These are phyloP conservation scores for Castor canadensis DNA, from an alignment of 2,113 vertebrate species.

Conservation along the genomic window DNA sequence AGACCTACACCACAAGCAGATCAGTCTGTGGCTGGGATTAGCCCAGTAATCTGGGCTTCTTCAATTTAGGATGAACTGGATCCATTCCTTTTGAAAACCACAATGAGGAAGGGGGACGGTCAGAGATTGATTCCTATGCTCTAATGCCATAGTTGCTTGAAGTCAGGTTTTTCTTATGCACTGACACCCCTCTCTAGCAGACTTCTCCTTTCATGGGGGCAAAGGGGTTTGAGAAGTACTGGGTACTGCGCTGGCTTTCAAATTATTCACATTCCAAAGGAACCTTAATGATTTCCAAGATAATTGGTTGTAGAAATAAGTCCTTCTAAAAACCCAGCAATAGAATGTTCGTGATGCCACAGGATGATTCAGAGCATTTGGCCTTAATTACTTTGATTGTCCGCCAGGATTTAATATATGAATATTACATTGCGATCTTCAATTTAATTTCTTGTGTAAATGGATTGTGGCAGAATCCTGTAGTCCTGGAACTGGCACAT, in stretches of 20 bases:
- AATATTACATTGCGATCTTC: slow-evolving; percentile 80
- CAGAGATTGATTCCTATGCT: not conserved
- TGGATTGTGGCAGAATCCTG: slow-evolving; percentile 79
- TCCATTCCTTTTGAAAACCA: not conserved
- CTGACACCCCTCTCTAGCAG: not conserved
- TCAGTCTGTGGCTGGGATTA: slow-evolving; percentile 5
- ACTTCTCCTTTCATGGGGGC: slow-evolving; percentile 33
- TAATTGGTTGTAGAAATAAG: slow-evolving; percentile 76
- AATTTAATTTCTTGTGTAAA: slow-evolving; percentile 83
- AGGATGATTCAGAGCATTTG: slow-evolving; percentile 80
- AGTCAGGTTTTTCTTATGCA: slow-evolving; percentile 33
- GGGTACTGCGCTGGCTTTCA: slow-evolving; percentile 49
- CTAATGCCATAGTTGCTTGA: not conserved
- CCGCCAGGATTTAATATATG: slow-evolving; percentile 81
- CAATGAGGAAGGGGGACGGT: not conserved
- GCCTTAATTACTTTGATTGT: slow-evolving; percentile 81
- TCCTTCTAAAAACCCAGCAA: slow-evolving; percentile 77
- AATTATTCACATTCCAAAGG: slow-evolving; percentile 74
- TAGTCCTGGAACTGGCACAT: slow-evolving; percentile 78
- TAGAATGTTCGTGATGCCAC: slow-evolving; percentile 74
- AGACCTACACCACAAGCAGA: slow-evolving; percentile 19
- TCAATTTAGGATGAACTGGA: slow-evolving; percentile 49
- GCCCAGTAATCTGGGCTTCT: not conserved
- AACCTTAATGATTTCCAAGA: slow-evolving; percentile 76
- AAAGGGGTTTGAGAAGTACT: slow-evolving; percentile 14